Conservation (phyloP, 2,797 vertebrate species). For the Acanthurus leucopareius region DNA sequence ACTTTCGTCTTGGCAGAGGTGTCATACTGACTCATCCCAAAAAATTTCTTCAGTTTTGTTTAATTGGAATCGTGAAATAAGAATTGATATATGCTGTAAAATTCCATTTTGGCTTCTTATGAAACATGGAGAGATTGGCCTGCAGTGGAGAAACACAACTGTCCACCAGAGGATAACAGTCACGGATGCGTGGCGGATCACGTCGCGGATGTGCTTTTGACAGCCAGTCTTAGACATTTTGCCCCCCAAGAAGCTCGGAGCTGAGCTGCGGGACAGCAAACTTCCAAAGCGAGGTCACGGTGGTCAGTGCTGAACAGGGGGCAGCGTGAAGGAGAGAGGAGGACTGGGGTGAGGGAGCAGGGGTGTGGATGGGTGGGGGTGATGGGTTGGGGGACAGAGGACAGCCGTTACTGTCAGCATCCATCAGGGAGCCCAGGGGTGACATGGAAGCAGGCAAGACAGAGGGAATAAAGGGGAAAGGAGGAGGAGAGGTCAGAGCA, state of each 20-base stretch:
- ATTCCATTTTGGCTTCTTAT: constrained; percentile 3
- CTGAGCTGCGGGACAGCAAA: constrained; percentile 34
- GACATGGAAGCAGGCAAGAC: constrained; percentile 70
- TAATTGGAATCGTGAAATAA: constrained; percentile 13
- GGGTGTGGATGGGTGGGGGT: constrained; percentile 32
- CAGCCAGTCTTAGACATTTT: constrained; percentile 58
- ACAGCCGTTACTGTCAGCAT: constrained; percentile 80
- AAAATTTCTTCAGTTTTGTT: background rate
- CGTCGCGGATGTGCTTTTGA: constrained; percentile 75
- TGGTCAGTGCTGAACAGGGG: constrained; percentile 51
- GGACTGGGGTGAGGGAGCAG: constrained; percentile 5
- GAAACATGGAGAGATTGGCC: constrained; percentile 46
- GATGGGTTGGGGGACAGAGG: constrained; percentile 59
- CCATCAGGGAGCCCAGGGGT: constrained; percentile 76
- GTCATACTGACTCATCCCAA: constrained; percentile 52
- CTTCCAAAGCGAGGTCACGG: constrained; percentile 67
- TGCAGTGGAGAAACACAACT: constrained; percentile 41
- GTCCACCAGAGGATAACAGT: constrained; percentile 50
- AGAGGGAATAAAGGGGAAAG: constrained; percentile 45
- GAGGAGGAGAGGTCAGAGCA: constrained; percentile 50
- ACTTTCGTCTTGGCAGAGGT: constrained; percentile 48
- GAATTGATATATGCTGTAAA: constrained; percentile 18
- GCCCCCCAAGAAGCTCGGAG: constrained; percentile 51
- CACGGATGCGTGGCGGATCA: constrained; percentile 46
- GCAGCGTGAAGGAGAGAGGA: constrained; percentile 24